Conservation (phyloP, 2,888 invertebrate species). For the Latheticus oryzae region DNA sequence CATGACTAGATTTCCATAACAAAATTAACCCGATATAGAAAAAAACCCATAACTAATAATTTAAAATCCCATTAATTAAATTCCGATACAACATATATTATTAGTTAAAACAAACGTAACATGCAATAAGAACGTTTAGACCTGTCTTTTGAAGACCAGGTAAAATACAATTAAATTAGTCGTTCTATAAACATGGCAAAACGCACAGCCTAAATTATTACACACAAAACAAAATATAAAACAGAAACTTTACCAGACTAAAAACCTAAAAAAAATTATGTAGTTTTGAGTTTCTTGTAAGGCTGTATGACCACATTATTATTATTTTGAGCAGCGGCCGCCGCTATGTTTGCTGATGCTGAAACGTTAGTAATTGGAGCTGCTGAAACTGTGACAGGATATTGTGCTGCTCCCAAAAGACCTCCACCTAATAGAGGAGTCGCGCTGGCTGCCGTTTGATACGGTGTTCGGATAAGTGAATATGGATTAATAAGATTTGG, state of each 20-base stretch:
- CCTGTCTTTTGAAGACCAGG: conserved; percentile 5
- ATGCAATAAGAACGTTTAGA: conserved; percentile 4
- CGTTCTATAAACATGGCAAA: conserved; percentile 33
- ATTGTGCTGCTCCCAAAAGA: conserved; percentile 58
- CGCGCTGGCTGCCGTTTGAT: conserved; percentile 65
- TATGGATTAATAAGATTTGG: conserved; percentile 66
- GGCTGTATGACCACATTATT: conserved; percentile 78
- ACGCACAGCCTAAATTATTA: conserved; percentile 45
- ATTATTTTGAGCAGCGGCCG: conserved; percentile 66
- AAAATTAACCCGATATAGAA: conserved; percentile 5
- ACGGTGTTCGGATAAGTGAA: conserved; percentile 63
- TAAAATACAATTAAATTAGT: no score
- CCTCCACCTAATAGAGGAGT: conserved; percentile 61
- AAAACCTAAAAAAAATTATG: conserved; percentile 67
- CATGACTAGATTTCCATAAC: conserved; percentile 63
- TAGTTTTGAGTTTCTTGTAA: conserved; percentile 92
- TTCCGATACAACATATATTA: not conserved
- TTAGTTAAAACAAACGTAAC: conserved; percentile 2
- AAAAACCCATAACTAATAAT: conserved; percentile 1
- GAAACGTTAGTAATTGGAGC: conserved; percentile 55
- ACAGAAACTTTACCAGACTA: conserved; percentile 40
- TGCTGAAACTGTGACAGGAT: conserved; percentile 66
- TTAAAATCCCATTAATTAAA: not conserved
- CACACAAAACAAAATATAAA: conserved; percentile 46
- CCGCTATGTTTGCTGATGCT: conserved; percentile 65